Evolutionary conservation across 2,888 invertebrate species (phyloP), one percentile per base, ranked within the genome.

Genomic region (Sylvicola cinctus): DNA sequence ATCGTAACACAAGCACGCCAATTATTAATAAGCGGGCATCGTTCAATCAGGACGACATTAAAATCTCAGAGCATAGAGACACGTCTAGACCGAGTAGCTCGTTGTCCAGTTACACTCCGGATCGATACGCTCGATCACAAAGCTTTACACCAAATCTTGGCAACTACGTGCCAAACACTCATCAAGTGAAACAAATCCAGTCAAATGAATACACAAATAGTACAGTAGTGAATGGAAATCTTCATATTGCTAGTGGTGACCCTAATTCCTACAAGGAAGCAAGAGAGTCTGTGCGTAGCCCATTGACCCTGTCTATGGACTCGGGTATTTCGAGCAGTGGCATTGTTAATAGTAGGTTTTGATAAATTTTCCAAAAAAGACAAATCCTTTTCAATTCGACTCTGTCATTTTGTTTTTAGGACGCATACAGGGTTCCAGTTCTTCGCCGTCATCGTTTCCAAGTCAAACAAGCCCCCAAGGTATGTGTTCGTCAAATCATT

Each of bases 221-320:
- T n/a, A n/a, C n/a, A n/a, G n/a, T n/a, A n/a, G n/a, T n/a, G n/a
- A n/a, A n/a, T n/a, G n/a, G n/a, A n/a, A n/a, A n/a, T n/a, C n/a
- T n/a, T 16, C 25, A 15, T 12, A 33, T 4, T n/a, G n/a, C n/a
- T n/a, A n/a, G n/a, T n/a, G n/a, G n/a, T 15, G 25, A 11, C 27
- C 12, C 16, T 27, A 16, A 45, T 47, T 40, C 47, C 47, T 31
- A 51, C 49, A 39, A n/a, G n/a, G n/a, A n/a, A n/a, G n/a, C n/a
- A n/a, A n/a, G n/a, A n/a, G n/a, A n/a, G n/a, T n/a, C n/a, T n/a
- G n/a, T n/a, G 11, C 25, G 66, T 61, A 45, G 65, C 64, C 44
- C 66, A 63, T 70, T 80, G 58, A 79, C 79, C 49, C 77, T 81
- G 55, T 85, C 84, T 59, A 80, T 84, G 76, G 85, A 85, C 67